Evolutionary conservation across 2,113 vertebrate species (phyloP), one percentile per base, ranked within the genome.

Genomic region (Anser brachyrhynchus): DNA sequence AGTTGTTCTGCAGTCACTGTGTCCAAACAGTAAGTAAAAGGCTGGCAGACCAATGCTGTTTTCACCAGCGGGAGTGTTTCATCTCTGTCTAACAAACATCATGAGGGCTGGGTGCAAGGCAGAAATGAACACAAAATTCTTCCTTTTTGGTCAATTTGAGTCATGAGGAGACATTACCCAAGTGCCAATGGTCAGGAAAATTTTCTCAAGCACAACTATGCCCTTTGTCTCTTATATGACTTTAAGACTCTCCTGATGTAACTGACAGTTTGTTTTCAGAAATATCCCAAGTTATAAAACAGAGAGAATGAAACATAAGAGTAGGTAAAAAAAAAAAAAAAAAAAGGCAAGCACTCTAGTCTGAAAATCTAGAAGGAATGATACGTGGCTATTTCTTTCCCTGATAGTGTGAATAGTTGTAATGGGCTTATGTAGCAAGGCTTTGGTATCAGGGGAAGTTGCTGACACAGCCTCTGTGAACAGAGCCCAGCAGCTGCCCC

Each of bases 41-140:
- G 26, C 46, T 2, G 19, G 17, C 8, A 8, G 51, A 41, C 6
- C 26, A 39, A 13, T 0, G 0, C n/a, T 81, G 26, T 22, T 78
- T 51, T 39, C 11, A 9, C 5, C 11, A 10, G 23, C 7, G 23
- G 29, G 14, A 64, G 2, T 3, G 15, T 59, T 85, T 52, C 7
- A 21, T 9, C 19, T 80, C 64, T 64, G 44, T 23, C 26, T 64
- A 26, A 28, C 1, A 44, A 61, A 51, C 3, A 3, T 2, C 0
- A 2, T 18, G 28, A 64, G 13, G 9, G 17, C 3, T 54, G 41
- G 18, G 6, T 14, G 7, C 28, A 51, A 69, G 49, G 67, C 21
- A 41, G 43, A 43, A 62, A 18, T 41, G n/a, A 19, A 29, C 8
- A 12, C 22, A 33, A 35, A 43, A 28, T 49, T 55, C 13, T 57